Percentiles rank a stretch among this genome's conserved stretches.
phyloP scores from a whole-genome alignment of 2,113 vertebrate genomes.

The rabbit (Oryctolagus cuniculus) region mOryCun1.1 NC_091438.1:56996001-56996500 shows the following conservation, averaged over 20 bases:
- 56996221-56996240: not conserved
- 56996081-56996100: not conserved
- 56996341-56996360: constrained; percentile 6
- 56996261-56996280: constrained; percentile 20
- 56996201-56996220: not conserved
- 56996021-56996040: not conserved
- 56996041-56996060: not conserved
- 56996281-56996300: not conserved
- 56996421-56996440: not conserved
- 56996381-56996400: not conserved
- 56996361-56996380: not conserved
- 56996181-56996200: constrained; percentile 2
- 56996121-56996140: constrained; percentile 21
- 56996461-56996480: not conserved
- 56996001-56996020: no score
- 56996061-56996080: not conserved
- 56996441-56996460: not conserved
- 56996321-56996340: constrained; percentile 49
- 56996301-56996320: constrained; percentile 37
- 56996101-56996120: not conserved
- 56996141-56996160: not conserved
- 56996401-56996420: not conserved
- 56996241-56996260: not conserved
- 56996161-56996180: not conserved
- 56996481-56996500: not conserved